Conservation (phyloP, 2,888 invertebrate species). For the Boloria selene region DNA sequence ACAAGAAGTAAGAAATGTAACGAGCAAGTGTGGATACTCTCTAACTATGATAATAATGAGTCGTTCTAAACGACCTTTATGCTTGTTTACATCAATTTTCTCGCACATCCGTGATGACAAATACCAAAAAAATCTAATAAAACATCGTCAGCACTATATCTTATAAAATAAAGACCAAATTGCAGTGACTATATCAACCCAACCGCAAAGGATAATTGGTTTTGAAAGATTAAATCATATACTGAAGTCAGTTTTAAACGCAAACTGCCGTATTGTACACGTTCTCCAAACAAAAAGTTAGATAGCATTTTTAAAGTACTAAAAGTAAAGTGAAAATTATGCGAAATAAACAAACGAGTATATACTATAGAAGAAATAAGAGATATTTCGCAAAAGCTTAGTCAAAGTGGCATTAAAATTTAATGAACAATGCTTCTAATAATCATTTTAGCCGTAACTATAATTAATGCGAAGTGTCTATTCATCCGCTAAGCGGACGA, state of each 20-base stretch:
- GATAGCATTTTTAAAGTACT: not conserved
- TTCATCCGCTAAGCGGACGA: no score
- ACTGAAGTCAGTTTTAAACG: constrained; percentile 52
- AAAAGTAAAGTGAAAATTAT: not conserved
- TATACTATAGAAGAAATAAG: no score
- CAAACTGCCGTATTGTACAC: constrained; percentile 48
- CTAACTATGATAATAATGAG: constrained; percentile 32
- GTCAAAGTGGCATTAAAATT: not conserved
- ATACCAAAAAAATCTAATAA: constrained; percentile 26
- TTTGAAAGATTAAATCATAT: constrained; percentile 55
- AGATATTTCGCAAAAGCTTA: no score
- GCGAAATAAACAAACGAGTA: not conserved
- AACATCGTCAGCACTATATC: constrained; percentile 10
- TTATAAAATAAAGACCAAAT: constrained; percentile 45
- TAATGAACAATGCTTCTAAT: constrained; percentile 43
- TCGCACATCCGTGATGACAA: constrained; percentile 41
- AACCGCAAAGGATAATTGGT: constrained; percentile 48
- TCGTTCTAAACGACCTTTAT: constrained; percentile 51
- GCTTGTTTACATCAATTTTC: constrained; percentile 59
- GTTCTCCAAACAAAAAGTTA: constrained; percentile 28
- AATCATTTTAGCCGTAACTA: constrained; percentile 41
- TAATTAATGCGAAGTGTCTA: no score
- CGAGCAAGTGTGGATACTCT: constrained; percentile 18
- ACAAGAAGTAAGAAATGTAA: not conserved
- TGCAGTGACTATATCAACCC: constrained; percentile 32